Evolutionary conservation across 2,888 invertebrate species (phyloP).

Genomic region (Cremastobaeus sp.): DNA sequence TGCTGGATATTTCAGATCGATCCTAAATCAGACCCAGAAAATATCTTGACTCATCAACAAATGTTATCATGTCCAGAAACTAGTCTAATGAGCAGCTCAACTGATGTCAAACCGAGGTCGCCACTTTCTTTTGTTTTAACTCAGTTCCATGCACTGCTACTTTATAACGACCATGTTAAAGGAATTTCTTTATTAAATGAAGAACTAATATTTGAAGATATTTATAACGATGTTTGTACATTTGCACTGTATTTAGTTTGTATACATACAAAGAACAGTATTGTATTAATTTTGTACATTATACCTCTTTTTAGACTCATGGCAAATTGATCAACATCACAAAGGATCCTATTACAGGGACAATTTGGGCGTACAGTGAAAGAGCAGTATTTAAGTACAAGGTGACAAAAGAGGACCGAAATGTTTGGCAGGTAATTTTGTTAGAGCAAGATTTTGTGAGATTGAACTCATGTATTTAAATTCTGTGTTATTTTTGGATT

Average conservation of each 20-base stretch:
- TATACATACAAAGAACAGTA: too few relatives aligned
- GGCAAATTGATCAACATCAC: constrained; percentile 89
- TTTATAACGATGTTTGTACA: constrained; percentile 82
- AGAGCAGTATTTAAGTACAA: constrained; percentile 91
- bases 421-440: constrained; percentile 85
- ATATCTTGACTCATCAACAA: constrained; percentile 72
- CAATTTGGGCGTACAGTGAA: constrained; percentile 93
- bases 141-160: constrained; percentile 92
- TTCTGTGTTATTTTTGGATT: neutral
- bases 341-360: constrained; percentile 87
- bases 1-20: constrained; percentile 70
- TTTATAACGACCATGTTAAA: constrained; percentile 90
- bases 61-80: constrained; percentile 74
- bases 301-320: constrained; percentile 81
- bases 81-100: constrained; percentile 69
- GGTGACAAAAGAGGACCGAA: constrained; percentile 89
- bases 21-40: constrained; percentile 73
- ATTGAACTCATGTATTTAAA: neutral
- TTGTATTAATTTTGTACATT: too few relatives aligned
- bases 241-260: too few relatives aligned
- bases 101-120: constrained; percentile 70
- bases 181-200: constrained; percentile 91
- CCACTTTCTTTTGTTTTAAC: constrained; percentile 90
- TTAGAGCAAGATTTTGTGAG: neutral
- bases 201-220: constrained; percentile 91